These are phyloP conservation scores for Actenoides lindsayi DNA, from an alignment of 2,113 vertebrate genomes.

Conservation along the genomic window DNA sequence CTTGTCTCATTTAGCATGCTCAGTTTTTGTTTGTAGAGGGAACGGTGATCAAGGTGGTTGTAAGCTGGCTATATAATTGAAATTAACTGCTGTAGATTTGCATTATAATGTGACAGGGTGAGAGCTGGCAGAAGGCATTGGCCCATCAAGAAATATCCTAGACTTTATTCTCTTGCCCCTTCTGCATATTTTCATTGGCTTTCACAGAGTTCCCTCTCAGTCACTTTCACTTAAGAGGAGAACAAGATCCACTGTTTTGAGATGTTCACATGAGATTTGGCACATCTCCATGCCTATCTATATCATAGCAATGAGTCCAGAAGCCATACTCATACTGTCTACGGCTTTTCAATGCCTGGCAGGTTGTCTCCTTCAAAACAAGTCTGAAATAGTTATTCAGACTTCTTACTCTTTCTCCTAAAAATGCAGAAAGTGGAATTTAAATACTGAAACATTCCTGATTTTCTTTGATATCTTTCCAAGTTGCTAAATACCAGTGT, in stretches of 20 bases:
- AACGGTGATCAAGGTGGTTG: not conserved
- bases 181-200: not conserved
- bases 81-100: not conserved
- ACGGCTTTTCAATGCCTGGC: not conserved
- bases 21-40: not conserved
- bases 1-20: not conserved
- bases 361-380: not conserved
- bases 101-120: not conserved
- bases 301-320: not conserved
- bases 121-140: not conserved
- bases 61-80: not conserved
- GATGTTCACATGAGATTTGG: not conserved
- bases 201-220: not conserved
- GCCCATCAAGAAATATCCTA: not conserved
- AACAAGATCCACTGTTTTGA: not conserved
- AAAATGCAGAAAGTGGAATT: not conserved
- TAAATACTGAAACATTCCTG: not conserved
- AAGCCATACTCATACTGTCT: not conserved
- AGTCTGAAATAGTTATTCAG: not conserved
- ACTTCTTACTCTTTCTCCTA: not conserved
- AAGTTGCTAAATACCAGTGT: not conserved
- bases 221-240: not conserved
- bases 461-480: not conserved
- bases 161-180: not conserved
- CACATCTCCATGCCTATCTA: rapidly evolving